phyloP scores from a whole-genome alignment of 2,888 invertebrate species.

The Drosophila peninsularis region DNA sequence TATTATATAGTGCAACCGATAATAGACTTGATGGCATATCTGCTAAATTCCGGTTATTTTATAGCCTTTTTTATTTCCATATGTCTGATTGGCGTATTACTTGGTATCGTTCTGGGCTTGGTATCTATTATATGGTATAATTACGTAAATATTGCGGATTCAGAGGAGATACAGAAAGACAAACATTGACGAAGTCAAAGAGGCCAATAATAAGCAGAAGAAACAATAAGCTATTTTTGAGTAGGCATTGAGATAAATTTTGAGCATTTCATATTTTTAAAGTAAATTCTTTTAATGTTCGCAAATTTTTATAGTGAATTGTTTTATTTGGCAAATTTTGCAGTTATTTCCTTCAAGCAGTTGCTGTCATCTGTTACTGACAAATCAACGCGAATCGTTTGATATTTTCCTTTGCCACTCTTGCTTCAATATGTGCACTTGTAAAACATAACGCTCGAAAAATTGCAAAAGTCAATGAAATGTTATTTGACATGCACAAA shows the following conservation, averaged over 20 bases:
- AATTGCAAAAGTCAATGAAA: conserved; percentile 45
- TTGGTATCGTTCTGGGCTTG: conserved; percentile 47
- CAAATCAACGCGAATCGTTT: conserved; percentile 25
- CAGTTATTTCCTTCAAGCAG: too few species aligned
- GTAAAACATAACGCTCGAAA: conserved; percentile 25
- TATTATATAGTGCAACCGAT: conserved; percentile 43
- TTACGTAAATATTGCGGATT: background rate
- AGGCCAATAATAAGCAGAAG: conserved; percentile 2
- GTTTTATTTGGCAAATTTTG: too few species aligned
- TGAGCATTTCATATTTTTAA: background rate
- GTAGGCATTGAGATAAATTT: background rate
- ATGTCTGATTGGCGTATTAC: conserved; percentile 29
- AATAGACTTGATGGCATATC: conserved; percentile 41
- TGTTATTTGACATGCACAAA: conserved; percentile 52
- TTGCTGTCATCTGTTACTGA: background rate
- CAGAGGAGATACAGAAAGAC: background rate
- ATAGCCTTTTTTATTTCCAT: conserved; percentile 24
- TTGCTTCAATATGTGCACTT: conserved; percentile 26
- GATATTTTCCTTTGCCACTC: conserved; percentile 3
- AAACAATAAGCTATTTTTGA: background rate
- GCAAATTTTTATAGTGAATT: too few species aligned
- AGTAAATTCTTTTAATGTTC: too few species aligned
- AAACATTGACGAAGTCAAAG: background rate
- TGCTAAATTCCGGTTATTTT: conserved; percentile 44
- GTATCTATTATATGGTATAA: conserved; percentile 45